These are phyloP conservation scores for Cydia amplana DNA, from an alignment of 1,140 invertebrate genomes.

Conservation along the genomic window DNA sequence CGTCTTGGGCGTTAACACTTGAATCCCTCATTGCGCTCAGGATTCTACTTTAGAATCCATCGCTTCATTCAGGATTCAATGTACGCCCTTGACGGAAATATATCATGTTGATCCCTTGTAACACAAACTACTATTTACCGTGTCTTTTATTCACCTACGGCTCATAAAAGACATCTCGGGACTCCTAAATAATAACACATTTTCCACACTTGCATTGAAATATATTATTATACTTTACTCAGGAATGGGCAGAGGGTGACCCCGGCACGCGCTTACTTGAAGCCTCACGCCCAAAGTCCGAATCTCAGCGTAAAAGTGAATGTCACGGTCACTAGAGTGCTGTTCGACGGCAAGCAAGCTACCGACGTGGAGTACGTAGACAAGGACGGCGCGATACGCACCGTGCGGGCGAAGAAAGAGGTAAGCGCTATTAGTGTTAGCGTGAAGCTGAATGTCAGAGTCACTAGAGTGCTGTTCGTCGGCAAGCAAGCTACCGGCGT, in stretches of 20 bases:
- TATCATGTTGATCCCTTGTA: no score
- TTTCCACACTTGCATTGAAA: no score
- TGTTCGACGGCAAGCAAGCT: slow-evolving; percentile 43
- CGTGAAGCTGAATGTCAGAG: slow-evolving; percentile 85
- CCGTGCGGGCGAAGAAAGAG: slow-evolving; percentile 38
- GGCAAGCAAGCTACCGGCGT: slow-evolving; percentile 46
- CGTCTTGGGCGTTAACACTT: no score
- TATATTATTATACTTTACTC: not conserved
- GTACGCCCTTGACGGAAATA: no score
- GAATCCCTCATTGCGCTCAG: no score
- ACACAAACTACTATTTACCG: no score
- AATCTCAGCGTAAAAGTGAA: slow-evolving; percentile 88
- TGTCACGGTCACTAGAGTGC: slow-evolving; percentile 82
- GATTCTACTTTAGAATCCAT: no score
- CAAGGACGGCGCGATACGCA: slow-evolving; percentile 39
- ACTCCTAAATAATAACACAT: no score
- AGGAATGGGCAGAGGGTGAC: slow-evolving; percentile 91
- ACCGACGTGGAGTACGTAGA: slow-evolving; percentile 54
- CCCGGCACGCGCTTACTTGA: slow-evolving; percentile 87
- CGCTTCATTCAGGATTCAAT: no score
- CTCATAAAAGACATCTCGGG: no score
- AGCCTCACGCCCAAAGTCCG: slow-evolving; percentile 84
- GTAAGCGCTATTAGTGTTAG: slow-evolving; percentile 45
- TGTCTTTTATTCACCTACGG: no score
- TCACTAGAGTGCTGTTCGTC: slow-evolving; percentile 74